Percentiles rank a stretch among this genome's conserved stretches.
These are phyloP conservation scores for Apeltes quadracus DNA, from an alignment of 2,113 vertebrate genomes.

Conservation along the genomic window DNA sequence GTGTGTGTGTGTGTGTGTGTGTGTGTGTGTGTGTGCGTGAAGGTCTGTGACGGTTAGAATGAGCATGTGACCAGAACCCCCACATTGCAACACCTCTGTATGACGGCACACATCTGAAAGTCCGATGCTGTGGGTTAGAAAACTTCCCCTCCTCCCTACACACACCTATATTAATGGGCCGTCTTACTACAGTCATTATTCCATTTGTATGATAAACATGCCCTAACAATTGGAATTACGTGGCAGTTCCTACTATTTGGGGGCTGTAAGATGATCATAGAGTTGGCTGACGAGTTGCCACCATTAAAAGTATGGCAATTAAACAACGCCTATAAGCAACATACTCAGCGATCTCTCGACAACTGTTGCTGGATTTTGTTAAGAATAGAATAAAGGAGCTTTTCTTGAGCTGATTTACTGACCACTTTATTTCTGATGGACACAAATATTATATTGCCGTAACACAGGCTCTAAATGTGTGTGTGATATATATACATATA, in stretches of 20 bases:
- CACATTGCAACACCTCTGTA: conserved; percentile 3
- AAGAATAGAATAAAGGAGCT: neutral
- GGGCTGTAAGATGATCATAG: neutral
- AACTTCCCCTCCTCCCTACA: neutral
- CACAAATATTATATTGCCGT: neutral
- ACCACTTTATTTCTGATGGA: neutral
- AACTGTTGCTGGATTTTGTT: neutral
- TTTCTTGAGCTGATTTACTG: neutral
- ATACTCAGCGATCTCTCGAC: too few species aligned
- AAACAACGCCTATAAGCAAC: neutral
- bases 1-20: conserved; percentile 21
- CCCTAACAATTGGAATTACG: neutral
- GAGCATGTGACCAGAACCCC: conserved; percentile 46
- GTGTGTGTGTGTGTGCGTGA: conserved; percentile 18
- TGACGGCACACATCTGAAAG: conserved; percentile 2
- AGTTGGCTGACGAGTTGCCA: neutral
- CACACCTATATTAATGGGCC: neutral
- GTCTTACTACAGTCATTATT: neutral
- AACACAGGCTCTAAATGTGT: too few species aligned
- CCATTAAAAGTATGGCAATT: neutral
- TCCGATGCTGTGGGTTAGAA: neutral
- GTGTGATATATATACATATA: too few species aligned
- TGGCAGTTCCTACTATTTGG: neutral
- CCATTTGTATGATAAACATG: neutral
- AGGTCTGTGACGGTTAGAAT: conserved; percentile 28